phyloP scores from a whole-genome alignment of 2,888 invertebrate species.

The Pandemis corylana region DNA sequence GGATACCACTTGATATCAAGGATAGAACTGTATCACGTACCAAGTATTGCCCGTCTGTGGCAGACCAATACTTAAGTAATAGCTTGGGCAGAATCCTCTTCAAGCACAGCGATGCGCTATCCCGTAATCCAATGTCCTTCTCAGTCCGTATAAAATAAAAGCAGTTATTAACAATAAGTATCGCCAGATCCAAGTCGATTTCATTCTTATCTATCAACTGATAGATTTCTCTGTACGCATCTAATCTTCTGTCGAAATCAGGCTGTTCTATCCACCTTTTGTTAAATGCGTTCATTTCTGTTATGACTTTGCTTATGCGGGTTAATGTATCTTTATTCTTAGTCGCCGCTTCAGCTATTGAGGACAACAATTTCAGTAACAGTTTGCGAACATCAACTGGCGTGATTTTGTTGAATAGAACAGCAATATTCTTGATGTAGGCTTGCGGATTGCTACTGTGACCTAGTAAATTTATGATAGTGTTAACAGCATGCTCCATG shows the following conservation, averaged over 20 bases:
- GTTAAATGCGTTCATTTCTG: conserved; percentile 94
- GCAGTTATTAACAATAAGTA: conserved; percentile 92
- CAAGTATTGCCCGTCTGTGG: conserved; percentile 87
- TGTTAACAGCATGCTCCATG: conserved; percentile 88
- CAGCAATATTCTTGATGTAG: conserved; percentile 89
- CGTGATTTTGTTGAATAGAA: conserved; percentile 88
- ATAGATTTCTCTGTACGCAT: conserved; percentile 90
- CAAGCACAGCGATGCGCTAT: conserved; percentile 90
- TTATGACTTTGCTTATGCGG: conserved; percentile 83
- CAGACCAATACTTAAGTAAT: conserved; percentile 81
- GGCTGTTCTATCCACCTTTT: conserved; percentile 96
- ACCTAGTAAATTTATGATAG: conserved; percentile 90
- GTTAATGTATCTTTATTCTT: conserved; percentile 74
- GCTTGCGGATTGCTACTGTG: conserved; percentile 87
- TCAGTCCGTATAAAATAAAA: conserved; percentile 91
- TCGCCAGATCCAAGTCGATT: conserved; percentile 87
- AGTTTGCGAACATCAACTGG: conserved; percentile 88
- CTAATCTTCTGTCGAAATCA: conserved; percentile 92
- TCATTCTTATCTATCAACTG: conserved; percentile 75
- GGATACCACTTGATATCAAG: conserved; percentile 89
- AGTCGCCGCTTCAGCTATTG: conserved; percentile 81
- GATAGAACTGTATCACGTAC: conserved; percentile 90
- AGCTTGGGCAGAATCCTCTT: conserved; percentile 88
- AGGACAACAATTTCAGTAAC: conserved; percentile 86
- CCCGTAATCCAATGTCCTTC: conserved; percentile 93